These are phyloP conservation scores for Oreocharis arfaki DNA, from an alignment of 2,113 vertebrate genomes.

Conservation along the genomic window DNA sequence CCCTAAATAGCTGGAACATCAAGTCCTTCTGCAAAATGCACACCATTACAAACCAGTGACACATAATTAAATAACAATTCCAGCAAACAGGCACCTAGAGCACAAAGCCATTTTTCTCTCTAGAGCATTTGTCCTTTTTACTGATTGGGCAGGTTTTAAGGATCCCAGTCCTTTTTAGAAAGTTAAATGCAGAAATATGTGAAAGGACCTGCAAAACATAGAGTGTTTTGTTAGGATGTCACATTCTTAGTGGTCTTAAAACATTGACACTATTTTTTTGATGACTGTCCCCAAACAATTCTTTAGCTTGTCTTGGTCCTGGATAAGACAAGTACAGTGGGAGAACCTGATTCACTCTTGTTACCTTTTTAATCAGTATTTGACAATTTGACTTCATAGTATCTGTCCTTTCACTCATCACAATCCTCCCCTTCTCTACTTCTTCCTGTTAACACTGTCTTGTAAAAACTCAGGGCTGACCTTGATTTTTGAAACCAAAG, in stretches of 20 bases:
- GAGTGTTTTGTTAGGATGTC: not conserved
- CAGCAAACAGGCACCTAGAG: not conserved
- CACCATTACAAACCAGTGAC: not conserved
- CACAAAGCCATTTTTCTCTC: not conserved
- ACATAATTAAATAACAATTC: not conserved
- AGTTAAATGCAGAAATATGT: not conserved
- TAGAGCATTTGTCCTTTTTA: not conserved
- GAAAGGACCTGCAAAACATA: not conserved
- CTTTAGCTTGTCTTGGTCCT: not conserved
- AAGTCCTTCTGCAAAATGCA: not conserved
- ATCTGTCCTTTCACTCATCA: not conserved
- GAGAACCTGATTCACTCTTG: not conserved
- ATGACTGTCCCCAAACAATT: not conserved
- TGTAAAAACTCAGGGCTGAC: not conserved
- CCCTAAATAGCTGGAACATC: not conserved
- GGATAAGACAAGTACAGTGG: not conserved
- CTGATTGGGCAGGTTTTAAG: not conserved
- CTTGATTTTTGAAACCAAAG: not conserved
- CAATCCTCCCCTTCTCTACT: not conserved
- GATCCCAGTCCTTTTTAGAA: not conserved
- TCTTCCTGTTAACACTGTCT: not conserved
- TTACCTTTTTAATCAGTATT: not conserved
- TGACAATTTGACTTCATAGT: not conserved
- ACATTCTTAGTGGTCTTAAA: not conserved
- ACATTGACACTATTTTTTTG: not conserved